Conservation (phyloP, 2,888 invertebrate genomes). For the Odontomyia ornata region DNA sequence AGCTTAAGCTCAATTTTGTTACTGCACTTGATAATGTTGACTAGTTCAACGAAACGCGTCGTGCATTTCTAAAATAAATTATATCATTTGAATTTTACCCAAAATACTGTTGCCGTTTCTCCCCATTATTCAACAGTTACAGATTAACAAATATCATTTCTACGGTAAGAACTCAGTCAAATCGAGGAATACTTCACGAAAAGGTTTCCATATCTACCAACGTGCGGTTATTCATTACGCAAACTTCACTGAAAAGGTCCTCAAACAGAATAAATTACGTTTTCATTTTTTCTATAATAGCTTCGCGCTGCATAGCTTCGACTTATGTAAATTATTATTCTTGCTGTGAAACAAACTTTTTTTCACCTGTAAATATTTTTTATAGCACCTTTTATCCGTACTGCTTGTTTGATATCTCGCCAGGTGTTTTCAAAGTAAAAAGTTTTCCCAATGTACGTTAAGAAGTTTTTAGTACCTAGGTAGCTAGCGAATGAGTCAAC, state of each 20-base stretch:
- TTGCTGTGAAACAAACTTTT: slow-evolving; percentile 13
- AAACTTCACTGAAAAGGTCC: slow-evolving; percentile 21
- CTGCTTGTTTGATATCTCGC: slow-evolving; percentile 18
- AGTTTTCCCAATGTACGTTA: slow-evolving; percentile 26
- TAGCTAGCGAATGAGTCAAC: slow-evolving; percentile 10
- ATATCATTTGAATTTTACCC: too few relatives aligned
- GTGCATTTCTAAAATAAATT: too few relatives aligned
- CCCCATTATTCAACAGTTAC: too few relatives aligned
- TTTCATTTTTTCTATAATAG: neutral
- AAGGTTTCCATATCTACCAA: neutral
- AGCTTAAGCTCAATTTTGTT: too few relatives aligned
- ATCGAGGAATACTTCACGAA: neutral
- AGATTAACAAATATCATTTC: neutral
- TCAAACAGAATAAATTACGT: slow-evolving; percentile 10
- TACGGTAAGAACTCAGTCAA: neutral
- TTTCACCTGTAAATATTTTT: slow-evolving; percentile 23
- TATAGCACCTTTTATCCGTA: slow-evolving; percentile 27
- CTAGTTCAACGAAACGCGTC: too few relatives aligned
- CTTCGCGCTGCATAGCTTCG: neutral
- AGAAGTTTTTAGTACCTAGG: slow-evolving; percentile 24
- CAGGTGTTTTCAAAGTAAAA: slow-evolving; percentile 37
- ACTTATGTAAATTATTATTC: slow-evolving; percentile 39
- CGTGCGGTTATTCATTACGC: slow-evolving; percentile 23
- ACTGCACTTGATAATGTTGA: too few relatives aligned
- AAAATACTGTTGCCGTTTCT: too few relatives aligned